phyloP scores from a whole-genome alignment of 2,113 vertebrate species.

The Thinocorus orbignyianus region DNA sequence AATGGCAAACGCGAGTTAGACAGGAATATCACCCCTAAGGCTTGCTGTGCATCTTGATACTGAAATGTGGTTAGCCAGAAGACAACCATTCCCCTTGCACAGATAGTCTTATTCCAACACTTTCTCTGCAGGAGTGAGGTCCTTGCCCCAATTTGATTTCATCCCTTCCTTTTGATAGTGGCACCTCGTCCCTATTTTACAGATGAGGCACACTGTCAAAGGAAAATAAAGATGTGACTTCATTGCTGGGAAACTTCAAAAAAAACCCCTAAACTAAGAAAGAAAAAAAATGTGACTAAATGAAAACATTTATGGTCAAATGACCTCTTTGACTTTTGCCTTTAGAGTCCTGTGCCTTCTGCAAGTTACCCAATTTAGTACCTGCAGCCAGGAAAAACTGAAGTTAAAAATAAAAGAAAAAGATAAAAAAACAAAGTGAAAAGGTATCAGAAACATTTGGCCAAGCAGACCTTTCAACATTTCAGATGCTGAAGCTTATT shows the following conservation, averaged over 20 bases:
- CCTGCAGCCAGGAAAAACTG: background rate
- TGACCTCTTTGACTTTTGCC: background rate
- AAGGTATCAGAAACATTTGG: background rate
- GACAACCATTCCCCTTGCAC: background rate
- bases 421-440: background rate
- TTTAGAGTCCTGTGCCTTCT: background rate
- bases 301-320: background rate
- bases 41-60: background rate
- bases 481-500: background rate
- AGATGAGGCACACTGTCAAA: background rate
- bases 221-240: background rate
- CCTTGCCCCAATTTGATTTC: background rate
- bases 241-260: background rate
- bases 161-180: background rate
- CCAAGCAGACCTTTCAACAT: background rate
- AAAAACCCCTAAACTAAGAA: background rate
- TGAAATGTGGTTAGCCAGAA: background rate
- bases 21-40: background rate
- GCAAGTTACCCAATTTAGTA: background rate
- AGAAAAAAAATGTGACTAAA: background rate
- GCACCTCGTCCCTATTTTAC: background rate
- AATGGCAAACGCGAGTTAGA: background rate
- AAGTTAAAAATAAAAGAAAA: background rate
- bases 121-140: background rate
- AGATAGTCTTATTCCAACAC: background rate